Evolutionary conservation across 2,888 invertebrate genomes (phyloP), one percentile per base, ranked within the genome.

Genomic region (Creontiades dilutus): DNA sequence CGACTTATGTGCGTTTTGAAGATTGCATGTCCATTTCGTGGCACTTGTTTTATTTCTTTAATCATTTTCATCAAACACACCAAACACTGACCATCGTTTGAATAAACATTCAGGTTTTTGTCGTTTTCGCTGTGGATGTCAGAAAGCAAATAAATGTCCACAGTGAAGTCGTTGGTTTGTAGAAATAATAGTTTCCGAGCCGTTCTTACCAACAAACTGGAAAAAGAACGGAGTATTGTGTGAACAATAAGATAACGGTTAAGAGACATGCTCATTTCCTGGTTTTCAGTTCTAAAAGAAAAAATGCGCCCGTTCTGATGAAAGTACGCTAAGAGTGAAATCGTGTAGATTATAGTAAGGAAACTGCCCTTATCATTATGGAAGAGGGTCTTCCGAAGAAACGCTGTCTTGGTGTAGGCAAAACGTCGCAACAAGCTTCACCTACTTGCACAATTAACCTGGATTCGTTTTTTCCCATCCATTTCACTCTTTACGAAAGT

Each of bases 401-500:
- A 82, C 82, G 55, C 23, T 52, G 82, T 82, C 47, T 27, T 16
- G 52, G 11, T 27, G 47, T 47, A 82, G 52, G 37, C 52, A 82
- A 68, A 82, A 52, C 47, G 80, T 81, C 47, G 47, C 80, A 81
- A 81, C 82, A 52, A 47, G 82, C 82, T 52, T 82, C 47, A 82
- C 82, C 27, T 52, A 82, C 52, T 23, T 82, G 27, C n/a, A 23
- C 82, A 82, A 82, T 82, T 82, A 82, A 82, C 82, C 82, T 82
- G 47, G 47, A 78, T 78, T 78, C 68, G 68, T 68, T 68, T 23
- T 68, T 78, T 78, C 47, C 78, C 7, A 13, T 46, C 46, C 19
- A 37, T 28, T 46, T 46, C 46, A 1, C 28, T n/a, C 47, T 47
- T 78, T 78, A 16, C 78, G 46, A 37, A 37, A 46, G 78, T 78